Evolutionary conservation across 1,140 invertebrate genomes (phyloP).

Genomic region (Pseudobourletiella spinata): DNA sequence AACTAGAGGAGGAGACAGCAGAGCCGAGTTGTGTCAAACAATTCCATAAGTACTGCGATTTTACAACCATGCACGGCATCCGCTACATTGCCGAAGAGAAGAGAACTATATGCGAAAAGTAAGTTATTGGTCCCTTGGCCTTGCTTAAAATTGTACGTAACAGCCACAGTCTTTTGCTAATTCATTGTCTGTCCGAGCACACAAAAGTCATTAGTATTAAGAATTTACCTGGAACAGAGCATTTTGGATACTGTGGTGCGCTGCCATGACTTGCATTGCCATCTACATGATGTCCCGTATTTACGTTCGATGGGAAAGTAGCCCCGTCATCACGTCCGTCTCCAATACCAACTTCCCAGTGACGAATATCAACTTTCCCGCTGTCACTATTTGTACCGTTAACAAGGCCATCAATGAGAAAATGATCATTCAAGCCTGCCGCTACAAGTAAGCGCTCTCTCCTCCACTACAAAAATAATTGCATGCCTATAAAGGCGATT

Average conservation of each 20-base stretch:
- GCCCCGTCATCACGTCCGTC: conserved; percentile 32
- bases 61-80: conserved; percentile 30
- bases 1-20: neutral
- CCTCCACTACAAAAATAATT: neutral
- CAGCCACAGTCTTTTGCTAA: neutral
- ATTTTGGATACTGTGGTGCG: neutral
- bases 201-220: neutral
- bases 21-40: conserved; percentile 1
- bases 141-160: too few species aligned
- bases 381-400: conserved; percentile 36
- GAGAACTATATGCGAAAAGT: conserved; percentile 31
- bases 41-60: conserved; percentile 4
- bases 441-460: conserved; percentile 25
- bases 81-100: conserved; percentile 33
- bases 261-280: neutral
- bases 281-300: conserved; percentile 23
- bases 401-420: conserved; percentile 37
- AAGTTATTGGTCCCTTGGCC: too few species aligned
- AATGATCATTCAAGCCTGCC: conserved; percentile 33
- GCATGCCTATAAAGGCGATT: too few species aligned
- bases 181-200: neutral
- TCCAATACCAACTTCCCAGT: conserved; percentile 31
- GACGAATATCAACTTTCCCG: conserved; percentile 29
- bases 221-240: neutral
- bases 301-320: conserved; percentile 31